These are phyloP conservation scores for Caranx melampygus DNA, from an alignment of 2,113 vertebrate species.

Conservation along the genomic window DNA sequence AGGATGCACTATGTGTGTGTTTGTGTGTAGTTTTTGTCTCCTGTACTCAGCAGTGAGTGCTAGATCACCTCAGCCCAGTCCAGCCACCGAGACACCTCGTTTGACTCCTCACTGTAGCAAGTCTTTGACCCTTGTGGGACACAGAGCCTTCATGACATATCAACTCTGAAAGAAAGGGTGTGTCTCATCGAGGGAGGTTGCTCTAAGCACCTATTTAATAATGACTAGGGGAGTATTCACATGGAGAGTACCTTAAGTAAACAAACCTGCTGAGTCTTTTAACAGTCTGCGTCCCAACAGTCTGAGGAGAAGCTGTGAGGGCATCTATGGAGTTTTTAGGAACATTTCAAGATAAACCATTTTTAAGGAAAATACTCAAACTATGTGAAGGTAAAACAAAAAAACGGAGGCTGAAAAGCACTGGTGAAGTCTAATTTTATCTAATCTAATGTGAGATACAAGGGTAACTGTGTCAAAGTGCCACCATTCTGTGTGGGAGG, in stretches of 20 bases:
- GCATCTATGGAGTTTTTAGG: not conserved
- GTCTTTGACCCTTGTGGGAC: slow-evolving; percentile 17
- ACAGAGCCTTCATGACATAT: slow-evolving; percentile 41
- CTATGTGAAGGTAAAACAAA: not conserved
- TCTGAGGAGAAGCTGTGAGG: slow-evolving; percentile 18
- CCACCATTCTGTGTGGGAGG: not conserved
- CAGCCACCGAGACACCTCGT: slow-evolving; percentile 1
- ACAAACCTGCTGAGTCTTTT: slow-evolving; percentile 27
- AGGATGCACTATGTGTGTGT: slow-evolving; percentile 3
- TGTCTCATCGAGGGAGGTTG: slow-evolving; percentile 51
- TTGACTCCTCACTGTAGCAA: slow-evolving; percentile 6
- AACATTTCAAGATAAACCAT: not conserved
- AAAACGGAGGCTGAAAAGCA: not conserved
- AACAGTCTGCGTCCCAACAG: slow-evolving; percentile 25
- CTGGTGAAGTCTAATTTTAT: not conserved
- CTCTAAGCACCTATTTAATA: slow-evolving; percentile 34
- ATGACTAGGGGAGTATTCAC: slow-evolving; percentile 51
- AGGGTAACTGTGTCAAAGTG: not conserved
- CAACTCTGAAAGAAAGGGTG: slow-evolving; percentile 54
- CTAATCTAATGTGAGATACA: not conserved
- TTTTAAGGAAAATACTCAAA: not conserved
- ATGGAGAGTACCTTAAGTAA: slow-evolving; percentile 44
- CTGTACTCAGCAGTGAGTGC: not conserved
- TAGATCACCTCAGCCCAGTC: not conserved
- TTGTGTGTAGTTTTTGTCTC: not conserved